Evolutionary conservation across 2,113 vertebrate genomes (phyloP), one percentile per base, ranked within the genome.

Genomic region (Tiliqua scincoides): DNA sequence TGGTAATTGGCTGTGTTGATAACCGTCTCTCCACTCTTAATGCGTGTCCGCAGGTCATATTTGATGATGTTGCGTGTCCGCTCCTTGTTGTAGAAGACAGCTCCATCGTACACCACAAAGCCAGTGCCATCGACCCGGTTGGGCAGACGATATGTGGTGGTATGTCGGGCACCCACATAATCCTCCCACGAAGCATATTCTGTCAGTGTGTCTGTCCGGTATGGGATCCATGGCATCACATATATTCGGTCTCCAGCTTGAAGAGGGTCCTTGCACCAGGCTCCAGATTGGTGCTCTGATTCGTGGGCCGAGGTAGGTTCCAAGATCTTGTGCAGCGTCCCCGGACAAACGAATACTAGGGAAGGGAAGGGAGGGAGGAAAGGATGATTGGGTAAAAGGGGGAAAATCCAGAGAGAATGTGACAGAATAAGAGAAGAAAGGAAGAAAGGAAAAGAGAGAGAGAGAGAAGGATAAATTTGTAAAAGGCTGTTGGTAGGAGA

Each of bases 11-110:
- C 98, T 0, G 98, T 98, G 65, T 97, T 96, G 93, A 99, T 97
- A 87, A 98, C 98, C 1, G 98, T 97, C 93, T 99, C 98, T 1
- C 98, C 98, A 4, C 98, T 99, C 93, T 99, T 99, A 95, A 99
- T 98, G 87, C 98, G 98, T 0, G 98, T 99, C 27, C 98, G 95
- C 40, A 99, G 95, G 81, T 99, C 98, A 23, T 98, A 99, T 92
- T 99, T 99, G 87, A 99, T 98, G 1, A 99, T 97, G 95, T 98
- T 99, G 88, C 98, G 97, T 0, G 98, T 99, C 27, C 98, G 97
- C 90, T 99, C 98, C 92, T 99, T 99, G 95, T 99, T 99, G 96
- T 98, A 99, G 95, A 99, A 99, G 0, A 98, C 98, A 0, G 98
- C 98, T 1, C 98, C 98, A 0, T 99, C 98, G 1, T 99, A 99